Conservation (phyloP, 2,888 invertebrate species). For the Temnothorax ravouxi region DNA sequence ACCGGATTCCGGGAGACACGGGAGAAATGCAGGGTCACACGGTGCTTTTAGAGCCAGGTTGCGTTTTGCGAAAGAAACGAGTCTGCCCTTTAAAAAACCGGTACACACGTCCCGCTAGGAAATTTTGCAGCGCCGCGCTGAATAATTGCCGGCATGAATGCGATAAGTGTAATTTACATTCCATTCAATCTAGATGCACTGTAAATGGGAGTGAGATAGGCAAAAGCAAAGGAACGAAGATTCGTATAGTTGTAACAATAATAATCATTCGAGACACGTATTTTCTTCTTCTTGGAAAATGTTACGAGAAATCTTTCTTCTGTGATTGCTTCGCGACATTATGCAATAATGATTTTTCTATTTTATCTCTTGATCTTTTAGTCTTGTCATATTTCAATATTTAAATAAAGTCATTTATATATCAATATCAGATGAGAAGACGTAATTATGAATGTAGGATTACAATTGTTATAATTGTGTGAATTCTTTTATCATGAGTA, state of each 20-base stretch:
- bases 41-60: slow-evolving; percentile 3
- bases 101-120: neutral
- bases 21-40: too few species aligned
- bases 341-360: neutral
- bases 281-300: neutral
- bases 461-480: neutral
- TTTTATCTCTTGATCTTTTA: neutral
- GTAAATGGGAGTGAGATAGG: slow-evolving; percentile 6
- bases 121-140: slow-evolving; percentile 4
- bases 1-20: neutral
- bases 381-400: neutral
- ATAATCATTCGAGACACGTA: neutral
- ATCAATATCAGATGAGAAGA: neutral
- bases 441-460: neutral
- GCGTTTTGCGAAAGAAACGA: neutral
- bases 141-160: slow-evolving; percentile 34
- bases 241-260: neutral
- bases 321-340: neutral
- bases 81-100: slow-evolving; percentile 13
- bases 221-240: neutral
- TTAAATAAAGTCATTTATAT: neutral
- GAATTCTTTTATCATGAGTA: neutral
- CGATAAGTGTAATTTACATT: slow-evolving; percentile 39
- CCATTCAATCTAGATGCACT: slow-evolving; percentile 36
- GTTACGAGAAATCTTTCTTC: neutral